Evolutionary conservation across 2,113 vertebrate genomes (phyloP), one percentile per base, ranked within the genome.

Genomic region (Stegastes partitus): DNA sequence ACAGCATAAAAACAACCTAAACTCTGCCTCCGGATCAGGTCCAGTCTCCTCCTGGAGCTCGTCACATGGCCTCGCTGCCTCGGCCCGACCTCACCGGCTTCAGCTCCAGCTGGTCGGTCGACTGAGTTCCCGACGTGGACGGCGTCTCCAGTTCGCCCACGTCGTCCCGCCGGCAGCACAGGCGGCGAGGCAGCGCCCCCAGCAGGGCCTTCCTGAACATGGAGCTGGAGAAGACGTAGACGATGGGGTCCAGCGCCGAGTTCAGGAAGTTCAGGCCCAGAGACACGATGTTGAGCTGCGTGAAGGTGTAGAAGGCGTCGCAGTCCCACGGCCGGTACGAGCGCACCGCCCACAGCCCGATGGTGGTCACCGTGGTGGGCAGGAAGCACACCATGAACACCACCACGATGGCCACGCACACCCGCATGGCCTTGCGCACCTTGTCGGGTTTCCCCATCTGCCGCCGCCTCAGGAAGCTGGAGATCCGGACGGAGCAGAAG

Each of bases 251-350:
- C 62, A 95, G 79, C 3, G 92, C 93, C 0, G 93, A 93, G 82
- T 95, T 95, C 39, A 94, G 82, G 82, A 94, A 95, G 73, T 93
- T 92, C 51, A 95, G 73, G 0, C 92, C 91, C 57, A 94, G 51
- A 11, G 93, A 94, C 12, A 92, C 79, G 19, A 93, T 89, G 69
- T 83, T 94, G 67, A 94, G 74, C 68, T 93, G 83, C 10, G 84
- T 74, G 50, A 87, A 64, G 0, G 75, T 62, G 81, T 93, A 90
- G 67, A 91, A 79, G 14, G 89, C 49, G 11, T 34, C 3, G 19
- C 93, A 93, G 79, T 92, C 86, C 65, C 44, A 50, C 0, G 77
- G 55, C 0, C 57, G 79, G 65, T 54, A 67, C 0, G 74, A 71
- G 14, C 71, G 56, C 54, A 89, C 77, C 34, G 67, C 25, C 77